Base-by-base conservation (phyloP, 2,888 invertebrate species). In the Cybosia mesomella region DNA sequence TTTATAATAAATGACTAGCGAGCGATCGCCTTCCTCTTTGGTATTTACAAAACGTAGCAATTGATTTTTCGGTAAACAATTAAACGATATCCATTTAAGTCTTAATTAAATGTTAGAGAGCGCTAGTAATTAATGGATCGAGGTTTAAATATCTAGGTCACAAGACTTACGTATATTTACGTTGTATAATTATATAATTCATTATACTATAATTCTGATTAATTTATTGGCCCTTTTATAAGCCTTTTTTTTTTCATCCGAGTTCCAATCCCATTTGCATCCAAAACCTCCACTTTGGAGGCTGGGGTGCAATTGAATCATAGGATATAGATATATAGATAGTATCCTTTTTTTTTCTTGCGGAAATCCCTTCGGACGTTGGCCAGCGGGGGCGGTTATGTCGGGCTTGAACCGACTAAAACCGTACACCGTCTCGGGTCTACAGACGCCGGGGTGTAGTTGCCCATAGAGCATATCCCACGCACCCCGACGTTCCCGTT, bases 1-100 rank as follows among this genome's bases (percentile, higher is more conserved):
- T 36, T 36, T 36, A 24, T 39, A 54, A 34, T 10, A 28, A 28
- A 57, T 55, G 9, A 13, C 7, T 1, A 13, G 18, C 36, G 24
- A 21, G 18, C 9, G 15, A 34, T 7, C 22, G 36, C 15, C n/a
- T 36, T n/a, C 13, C 22, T 32, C n/a, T 8, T 10, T 55, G 18
- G 34, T n/a, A 63, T 36, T 55, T 63, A 22, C 55, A 64, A 39
- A 39, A 13, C 36, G 7, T 36, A 11, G 24, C 18, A 64, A 64
- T 39, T 55, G 22, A 24, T 57, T 36, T 64, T 36, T 39, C 22
- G 24, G 24, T 22, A 36, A 55, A 24, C 36, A 64, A 36, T 64
- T 64, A 55, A 39, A 24, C 34, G 24, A n/a, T 54, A 39, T 34
- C 53, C 21, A 28, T 62, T 32, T 32, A 53, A 53, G 32, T 18